phyloP scores from a whole-genome alignment of 2,113 vertebrate species.

The Halcyon senegalensis region DNA sequence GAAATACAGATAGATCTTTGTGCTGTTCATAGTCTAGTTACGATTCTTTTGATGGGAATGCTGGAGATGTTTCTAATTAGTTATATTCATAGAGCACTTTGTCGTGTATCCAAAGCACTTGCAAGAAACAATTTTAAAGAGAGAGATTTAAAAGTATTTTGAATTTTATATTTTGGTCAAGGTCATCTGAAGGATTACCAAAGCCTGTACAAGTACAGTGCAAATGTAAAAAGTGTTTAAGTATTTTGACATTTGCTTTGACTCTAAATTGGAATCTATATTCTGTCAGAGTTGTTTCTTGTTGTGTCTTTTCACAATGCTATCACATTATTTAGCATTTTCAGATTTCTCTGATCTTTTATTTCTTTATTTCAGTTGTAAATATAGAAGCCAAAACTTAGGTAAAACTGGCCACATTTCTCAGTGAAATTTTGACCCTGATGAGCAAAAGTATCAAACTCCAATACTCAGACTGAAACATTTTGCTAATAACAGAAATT shows the following conservation, averaged over 20 bases:
- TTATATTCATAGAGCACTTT: not conserved
- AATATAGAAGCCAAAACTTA: not conserved
- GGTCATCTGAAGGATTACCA: not conserved
- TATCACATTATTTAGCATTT: not conserved
- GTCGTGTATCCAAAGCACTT: not conserved
- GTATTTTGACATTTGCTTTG: not conserved
- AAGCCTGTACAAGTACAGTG: not conserved
- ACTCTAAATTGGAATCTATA: not conserved
- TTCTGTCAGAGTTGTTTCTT: not conserved
- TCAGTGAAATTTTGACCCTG: not conserved
- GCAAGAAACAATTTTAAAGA: not conserved
- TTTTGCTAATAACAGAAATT: not conserved
- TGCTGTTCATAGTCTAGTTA: not conserved
- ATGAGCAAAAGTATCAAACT: not conserved
- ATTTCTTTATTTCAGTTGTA: not conserved
- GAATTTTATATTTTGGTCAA: not conserved
- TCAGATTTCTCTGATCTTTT: not conserved
- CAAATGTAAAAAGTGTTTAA: not conserved
- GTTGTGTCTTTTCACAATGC: not conserved
- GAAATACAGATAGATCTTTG: not conserved
- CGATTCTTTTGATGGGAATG: not conserved
- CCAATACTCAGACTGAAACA: not conserved
- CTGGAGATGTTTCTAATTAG: not conserved
- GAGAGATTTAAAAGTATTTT: not conserved
- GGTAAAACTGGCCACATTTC: not conserved